Evolutionary conservation across 2,888 invertebrate genomes (phyloP), one percentile per base, ranked within the genome.

Genomic region (Ennomos quercinarius): DNA sequence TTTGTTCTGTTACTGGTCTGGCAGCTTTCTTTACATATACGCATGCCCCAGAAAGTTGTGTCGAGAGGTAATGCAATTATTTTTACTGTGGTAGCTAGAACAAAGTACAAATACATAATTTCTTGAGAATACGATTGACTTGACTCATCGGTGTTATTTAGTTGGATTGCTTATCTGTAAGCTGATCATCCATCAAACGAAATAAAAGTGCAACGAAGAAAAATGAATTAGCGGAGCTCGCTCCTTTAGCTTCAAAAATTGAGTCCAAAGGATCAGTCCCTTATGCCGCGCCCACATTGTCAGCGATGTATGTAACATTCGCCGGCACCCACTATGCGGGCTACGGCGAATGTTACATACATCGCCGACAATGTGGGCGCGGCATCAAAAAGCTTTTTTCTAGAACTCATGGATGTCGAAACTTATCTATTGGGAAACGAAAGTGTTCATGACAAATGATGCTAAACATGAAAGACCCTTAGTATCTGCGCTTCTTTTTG

Each of bases 351-450:
- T n/a, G n/a, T n/a, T n/a, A n/a, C n/a, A n/a, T n/a, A n/a, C n/a
- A n/a, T n/a, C n/a, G n/a, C n/a, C n/a, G n/a, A n/a, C n/a, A n/a
- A n/a, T n/a, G n/a, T n/a, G n/a, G n/a, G n/a, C n/a, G n/a, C n/a
- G n/a, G n/a, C n/a, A n/a, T n/a, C 35, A 35, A 34, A 45, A 38
- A n/a, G 44, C 10, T 27, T 41, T 46, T 57, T 49, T 66, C 17
- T 56, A 91, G 91, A 77, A 81, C 39, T 84, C 90, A 0, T 92
- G 91, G 91, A 86, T 92, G 84, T 56, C 78, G 0, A 78, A 82
- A 43, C 74, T 90, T 34, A 87, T 89, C 64, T 87, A 86, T 60
- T 86, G 84, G 86, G 91, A 92, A 74, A 91, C 91, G 10, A 90
- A 90, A 63, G 80, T 89, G 39, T 87, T 85, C 17, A 77, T 87